Conservation (phyloP, 2,888 invertebrate genomes). For the Abrostola tripartita region DNA sequence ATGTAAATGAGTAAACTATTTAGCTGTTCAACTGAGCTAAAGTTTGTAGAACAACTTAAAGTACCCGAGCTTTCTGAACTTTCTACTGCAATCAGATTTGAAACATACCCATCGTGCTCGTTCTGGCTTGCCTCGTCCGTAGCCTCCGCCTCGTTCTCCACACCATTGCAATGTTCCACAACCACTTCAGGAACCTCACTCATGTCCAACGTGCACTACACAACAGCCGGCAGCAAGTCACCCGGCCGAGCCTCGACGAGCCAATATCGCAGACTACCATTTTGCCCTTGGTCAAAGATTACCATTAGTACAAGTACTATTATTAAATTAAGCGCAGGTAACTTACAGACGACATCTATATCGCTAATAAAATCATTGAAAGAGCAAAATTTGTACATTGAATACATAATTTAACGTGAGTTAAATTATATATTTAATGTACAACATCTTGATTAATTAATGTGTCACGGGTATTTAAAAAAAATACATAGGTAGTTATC, state of each 20-base stretch:
- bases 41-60: constrained; percentile 15
- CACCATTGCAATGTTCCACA: constrained; percentile 82
- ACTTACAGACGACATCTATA: constrained; percentile 74
- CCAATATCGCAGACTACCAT: constrained; percentile 78
- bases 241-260: constrained; percentile 72
- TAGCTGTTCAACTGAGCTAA: constrained; percentile 23
- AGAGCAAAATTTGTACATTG: constrained; percentile 18
- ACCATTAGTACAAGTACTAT: constrained; percentile 83
- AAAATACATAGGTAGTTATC: too few species aligned
- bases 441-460: too few species aligned
- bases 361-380: constrained; percentile 20
- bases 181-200: constrained; percentile 79
- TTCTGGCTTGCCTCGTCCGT: constrained; percentile 67
- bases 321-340: constrained; percentile 87
- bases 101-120: constrained; percentile 78
- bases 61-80: constrained; percentile 34
- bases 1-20: constrained; percentile 21
- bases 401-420: neutral
- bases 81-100: constrained; percentile 20
- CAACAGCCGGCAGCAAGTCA: constrained; percentile 61
- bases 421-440: neutral
- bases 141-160: constrained; percentile 67
- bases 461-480: too few species aligned
- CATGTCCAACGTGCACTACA: constrained; percentile 69
- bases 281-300: constrained; percentile 86